Percentiles rank a stretch among this genome's conserved stretches.
phyloP scores from a whole-genome alignment of 2,888 invertebrate genomes.

The Ophioninae sp. region DNA sequence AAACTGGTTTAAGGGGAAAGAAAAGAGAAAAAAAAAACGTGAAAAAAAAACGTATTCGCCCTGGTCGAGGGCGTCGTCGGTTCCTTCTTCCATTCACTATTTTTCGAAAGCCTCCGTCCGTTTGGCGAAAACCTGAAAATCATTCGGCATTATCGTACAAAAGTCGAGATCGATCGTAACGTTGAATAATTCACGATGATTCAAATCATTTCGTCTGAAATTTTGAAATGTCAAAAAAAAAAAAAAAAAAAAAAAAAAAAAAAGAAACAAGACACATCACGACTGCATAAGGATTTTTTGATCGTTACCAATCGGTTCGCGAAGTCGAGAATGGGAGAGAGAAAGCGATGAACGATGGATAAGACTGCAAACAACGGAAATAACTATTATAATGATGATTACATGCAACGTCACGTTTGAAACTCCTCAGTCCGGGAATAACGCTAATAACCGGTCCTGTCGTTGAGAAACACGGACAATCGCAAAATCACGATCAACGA shows the following conservation, averaged over 20 bases:
- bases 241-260: too few relatives aligned
- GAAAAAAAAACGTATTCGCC: conserved; percentile 38
- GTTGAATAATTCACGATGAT: conserved; percentile 8
- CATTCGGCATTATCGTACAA: background rate
- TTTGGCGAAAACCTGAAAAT: conserved; percentile 5
- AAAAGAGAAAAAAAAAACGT: conserved; percentile 67
- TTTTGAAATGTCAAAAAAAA: too few relatives aligned
- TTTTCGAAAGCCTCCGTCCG: background rate
- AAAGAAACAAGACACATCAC: background rate
- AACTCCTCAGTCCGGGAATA: conserved; percentile 33
- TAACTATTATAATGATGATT: conserved; percentile 22
- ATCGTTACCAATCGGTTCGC: background rate
- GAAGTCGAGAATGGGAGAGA: background rate
- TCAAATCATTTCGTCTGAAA: background rate
- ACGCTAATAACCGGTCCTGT: conserved; percentile 55
- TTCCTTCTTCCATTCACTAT: conserved; percentile 49
- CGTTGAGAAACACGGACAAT: conserved; percentile 13
- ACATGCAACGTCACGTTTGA: conserved; percentile 39
- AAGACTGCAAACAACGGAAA: background rate
- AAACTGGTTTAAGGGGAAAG: conserved; percentile 76
- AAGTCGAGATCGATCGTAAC: background rate
- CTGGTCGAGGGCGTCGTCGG: conserved; percentile 14
- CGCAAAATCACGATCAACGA: conserved; percentile 58
- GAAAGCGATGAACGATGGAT: background rate
- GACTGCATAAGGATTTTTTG: background rate